Base-by-base conservation (phyloP, 2,888 invertebrate genomes). In the Limnephilus lunatus region DNA sequence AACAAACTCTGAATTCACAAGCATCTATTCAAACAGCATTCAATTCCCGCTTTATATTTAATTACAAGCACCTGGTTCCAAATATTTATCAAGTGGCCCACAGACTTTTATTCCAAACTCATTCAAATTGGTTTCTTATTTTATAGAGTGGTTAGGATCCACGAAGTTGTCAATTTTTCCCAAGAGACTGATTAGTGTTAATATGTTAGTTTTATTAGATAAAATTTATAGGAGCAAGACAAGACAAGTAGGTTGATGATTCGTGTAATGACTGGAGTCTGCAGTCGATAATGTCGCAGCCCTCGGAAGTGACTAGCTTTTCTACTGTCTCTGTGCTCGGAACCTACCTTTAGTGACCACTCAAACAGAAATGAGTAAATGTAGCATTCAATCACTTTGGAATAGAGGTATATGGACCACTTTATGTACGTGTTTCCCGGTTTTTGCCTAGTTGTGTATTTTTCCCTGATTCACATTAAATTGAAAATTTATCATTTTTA, bases 21-120 rank as follows among this genome's bases (percentile, higher is more conserved):
- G 82, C 89, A 89, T 89, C 89, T 89, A 89, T 89, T 89, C 89
- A 89, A 89, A 89, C 89, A 89, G 89, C 89, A 89, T 89, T 82
- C 39, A 39, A 48, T 89, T 89, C 30, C 39, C 1, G 80, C 88
- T n/a, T 44, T 48, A 86, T 48, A 30, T 86, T 83, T 68, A 7
- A 68, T 68, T 68, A 68, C 53, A 68, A 4, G 19, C 53, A 25
- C 53, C 25, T 19, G 25, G 19, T 19, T 68, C 53, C 53, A 68
- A 68, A 68, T 68, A 44, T 44, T 44, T 44, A 25, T 1, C 25
- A 68, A 68, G 53, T 15, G 53, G 53, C 25, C 19, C 53, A 25
- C 14, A 25, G 53, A 68, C 19, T 1, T 25, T 68, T 19, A 68
- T 68, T 68, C 19, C 5, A 25, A 68, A 68, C 53, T 25, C 44